A percentile compares a stretch with the other conserved stretches of the same genome.
Evolutionary conservation across 2,888 invertebrate species (phyloP).

Genomic region (Anarsia innoxiella): DNA sequence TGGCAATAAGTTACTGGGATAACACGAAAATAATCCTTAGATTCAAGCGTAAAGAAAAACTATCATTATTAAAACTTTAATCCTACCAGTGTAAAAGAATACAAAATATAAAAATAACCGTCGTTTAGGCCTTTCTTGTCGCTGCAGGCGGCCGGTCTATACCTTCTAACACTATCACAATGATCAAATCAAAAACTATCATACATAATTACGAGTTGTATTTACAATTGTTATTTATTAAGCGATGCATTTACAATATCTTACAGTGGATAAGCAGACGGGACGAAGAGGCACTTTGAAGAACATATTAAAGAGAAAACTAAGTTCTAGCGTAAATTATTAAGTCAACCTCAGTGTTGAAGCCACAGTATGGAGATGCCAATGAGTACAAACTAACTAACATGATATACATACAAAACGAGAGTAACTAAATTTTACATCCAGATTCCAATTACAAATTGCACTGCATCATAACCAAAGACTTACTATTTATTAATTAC

Average conservation of each 20-base stretch:
- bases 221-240: slow-evolving; percentile 58
- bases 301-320: slow-evolving; percentile 47
- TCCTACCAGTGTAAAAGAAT: slow-evolving; percentile 50
- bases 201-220: slow-evolving; percentile 44
- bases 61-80: slow-evolving; percentile 39
- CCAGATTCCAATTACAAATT: slow-evolving; percentile 44
- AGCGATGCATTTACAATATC: slow-evolving; percentile 63
- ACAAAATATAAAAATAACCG: slow-evolving; percentile 51
- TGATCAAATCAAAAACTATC: slow-evolving; percentile 40
- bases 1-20: slow-evolving; percentile 74
- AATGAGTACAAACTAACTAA: slow-evolving; percentile 31
- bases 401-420: slow-evolving; percentile 59
- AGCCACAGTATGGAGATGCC: slow-evolving; percentile 28
- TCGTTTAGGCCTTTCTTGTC: slow-evolving; percentile 38
- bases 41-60: slow-evolving; percentile 51
- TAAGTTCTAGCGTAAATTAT: slow-evolving; percentile 42
- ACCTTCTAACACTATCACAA: slow-evolving; percentile 39
- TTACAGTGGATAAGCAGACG: slow-evolving; percentile 58
- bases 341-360: slow-evolving; percentile 44
- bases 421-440: slow-evolving; percentile 41
- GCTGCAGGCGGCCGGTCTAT: slow-evolving; percentile 13
- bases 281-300: slow-evolving; percentile 65
- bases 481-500: slow-evolving; percentile 51
- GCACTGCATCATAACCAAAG: slow-evolving; percentile 54
- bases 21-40: slow-evolving; percentile 62